These are phyloP conservation scores for Apodemia zela DNA, from an alignment of 2,888 invertebrate species.

Conservation along the genomic window DNA sequence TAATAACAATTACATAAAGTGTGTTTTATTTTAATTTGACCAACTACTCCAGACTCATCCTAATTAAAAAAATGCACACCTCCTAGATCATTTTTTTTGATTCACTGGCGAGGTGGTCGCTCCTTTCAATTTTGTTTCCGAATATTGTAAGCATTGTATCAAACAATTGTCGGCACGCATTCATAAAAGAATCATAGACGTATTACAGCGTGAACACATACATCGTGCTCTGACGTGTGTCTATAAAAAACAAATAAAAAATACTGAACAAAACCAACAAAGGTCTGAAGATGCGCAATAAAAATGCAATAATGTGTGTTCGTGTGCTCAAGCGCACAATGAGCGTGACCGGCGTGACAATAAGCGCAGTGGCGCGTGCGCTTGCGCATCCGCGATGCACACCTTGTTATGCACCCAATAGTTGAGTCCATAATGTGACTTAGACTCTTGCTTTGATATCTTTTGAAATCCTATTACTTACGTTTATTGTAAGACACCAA, in stretches of 20 bases:
- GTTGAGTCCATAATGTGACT: neutral
- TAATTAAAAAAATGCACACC: too few species aligned
- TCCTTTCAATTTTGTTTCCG: neutral
- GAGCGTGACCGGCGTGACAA: slow-evolving; percentile 68
- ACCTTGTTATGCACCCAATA: slow-evolving; percentile 48
- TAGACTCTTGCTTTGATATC: too few species aligned
- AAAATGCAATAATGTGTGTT: slow-evolving; percentile 71
- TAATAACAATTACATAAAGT: too few species aligned
- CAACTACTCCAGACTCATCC: too few species aligned
- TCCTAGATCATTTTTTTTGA: neutral
- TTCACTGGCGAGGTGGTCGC: neutral
- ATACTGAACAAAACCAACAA: slow-evolving; percentile 64
- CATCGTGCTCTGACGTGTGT: slow-evolving; percentile 37
- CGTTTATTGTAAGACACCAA: too few species aligned
- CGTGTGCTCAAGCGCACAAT: slow-evolving; percentile 54
- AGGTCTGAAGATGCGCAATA: slow-evolving; percentile 76
- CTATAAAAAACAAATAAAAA: slow-evolving; percentile 62
- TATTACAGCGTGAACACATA: slow-evolving; percentile 65
- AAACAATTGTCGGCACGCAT: slow-evolving; percentile 18
- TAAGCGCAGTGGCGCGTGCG: slow-evolving; percentile 68
- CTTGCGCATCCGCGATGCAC: slow-evolving; percentile 40
- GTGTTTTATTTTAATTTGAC: too few species aligned
- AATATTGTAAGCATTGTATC: slow-evolving; percentile 14
- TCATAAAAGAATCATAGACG: slow-evolving; percentile 6
- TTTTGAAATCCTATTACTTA: too few species aligned